Base-by-base conservation (phyloP, 2,797 vertebrate genomes). In the Cryptoprocta ferox region DNA sequence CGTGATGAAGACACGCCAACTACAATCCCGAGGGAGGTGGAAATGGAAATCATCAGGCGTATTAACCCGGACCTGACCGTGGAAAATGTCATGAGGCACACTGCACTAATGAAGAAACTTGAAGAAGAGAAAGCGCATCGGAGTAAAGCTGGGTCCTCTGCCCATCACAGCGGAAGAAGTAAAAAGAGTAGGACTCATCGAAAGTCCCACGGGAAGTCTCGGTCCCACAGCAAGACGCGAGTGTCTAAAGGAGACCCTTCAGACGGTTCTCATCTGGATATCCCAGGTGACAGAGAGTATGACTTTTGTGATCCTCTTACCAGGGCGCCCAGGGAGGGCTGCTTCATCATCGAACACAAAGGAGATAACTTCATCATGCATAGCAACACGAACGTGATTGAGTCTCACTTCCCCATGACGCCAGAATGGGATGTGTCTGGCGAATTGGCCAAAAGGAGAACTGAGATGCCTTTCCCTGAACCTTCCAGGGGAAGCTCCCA, bases 401-500 rank as follows among this genome's bases (percentile, higher is more conserved):
- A 99, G 98, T 99, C 99, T 42, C 99, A 99, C 95, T 99, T 99
- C 99, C 99, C 99, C 32, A 99, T 99, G 98, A 99, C 99, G 0
- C 99, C 99, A 0, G 99, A 99, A 97, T 99, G 99, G 99, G 99
- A 99, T 0, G 99, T 99, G 87, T 99, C 99, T 9, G 99, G 99
- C 48, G 99, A 99, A 97, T 98, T 99, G 83, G 99, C 99, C 95
- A 99, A 99, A 98, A 99, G 99, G 95, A 99, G 99, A 98, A 99
- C 99, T 90, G 99, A 99, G 99, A 99, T 99, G 99, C 99, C 99
- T 98, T 99, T 99, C 98, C 99, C 99, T 4, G 99, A 99, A 96
- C 99, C 99, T 90, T 99, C 99, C 96, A 99, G 99, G 96, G 99
- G 99, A 81, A 99, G 99, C 70, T 99, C 99, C 96, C 99, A 99